Base-by-base conservation (phyloP, 2,797 vertebrate genomes). In the Premnoplex brunnescens region DNA sequence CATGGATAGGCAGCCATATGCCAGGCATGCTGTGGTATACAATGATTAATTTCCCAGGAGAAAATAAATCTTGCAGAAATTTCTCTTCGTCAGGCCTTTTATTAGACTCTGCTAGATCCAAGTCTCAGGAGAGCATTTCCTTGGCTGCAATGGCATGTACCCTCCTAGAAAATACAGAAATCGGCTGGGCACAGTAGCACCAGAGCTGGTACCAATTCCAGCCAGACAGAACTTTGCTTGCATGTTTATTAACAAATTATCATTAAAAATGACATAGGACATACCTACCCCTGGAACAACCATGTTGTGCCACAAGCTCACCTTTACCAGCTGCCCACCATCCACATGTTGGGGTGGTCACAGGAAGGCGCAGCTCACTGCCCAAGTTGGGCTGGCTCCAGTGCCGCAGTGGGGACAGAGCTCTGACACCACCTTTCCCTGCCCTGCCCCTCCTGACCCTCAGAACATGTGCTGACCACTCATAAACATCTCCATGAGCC, bases 401-500 rank as follows among this genome's bases (percentile, higher is more conserved):
- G 36, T 0, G 1, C 14, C 1, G 2, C 46, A n/a, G 32, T 14
- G 14, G 22, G 26, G 37, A 14, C 28, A 44, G 26, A 78, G 5
- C 28, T 41, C 24, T 15, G 13, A 62, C 4, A 1, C 22, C 28
- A 18, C 19, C 41, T 54, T 63, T 67, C 75, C 54, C 26, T 34
- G 9, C 28, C 16, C 24, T 28, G 43, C 15, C 19, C 20, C 86
- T 20, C 94, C 93, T 97, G 97, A 98, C 98, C 98, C 98, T 98
- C 93, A 94, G 96, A 97, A 93, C 97, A 97, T 97, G 96, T 81
- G 92, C 96, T 98, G 98, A 97, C 97, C 97, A 96, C 96, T 98
- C 95, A 98, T 97, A 98, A 98, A 98, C 97, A 93, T 94, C 96
- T 97, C 97, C 84, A 89, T 97, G 96, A 97, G 98, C 97, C 85